phyloP scores from a whole-genome alignment of 2,113 vertebrate species.

The Barbus barbus region DNA sequence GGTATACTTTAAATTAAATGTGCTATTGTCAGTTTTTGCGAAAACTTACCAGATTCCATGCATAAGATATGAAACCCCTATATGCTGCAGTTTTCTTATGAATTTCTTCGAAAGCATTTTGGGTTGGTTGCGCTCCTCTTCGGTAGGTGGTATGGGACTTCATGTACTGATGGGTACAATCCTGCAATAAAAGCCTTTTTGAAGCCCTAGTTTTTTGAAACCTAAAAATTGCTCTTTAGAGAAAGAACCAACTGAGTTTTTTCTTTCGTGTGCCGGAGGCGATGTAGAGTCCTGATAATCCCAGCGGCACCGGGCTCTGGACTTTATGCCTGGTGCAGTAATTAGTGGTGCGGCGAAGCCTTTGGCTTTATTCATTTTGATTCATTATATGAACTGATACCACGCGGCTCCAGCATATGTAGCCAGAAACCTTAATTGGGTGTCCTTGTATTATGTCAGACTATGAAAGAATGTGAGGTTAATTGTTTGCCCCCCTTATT shows the following conservation, averaged over 20 bases:
- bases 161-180: not conserved
- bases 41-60: not conserved
- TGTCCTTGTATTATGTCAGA: constrained; percentile 67
- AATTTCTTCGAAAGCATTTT: constrained; percentile 14
- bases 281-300: constrained; percentile 20
- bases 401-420: constrained; percentile 54
- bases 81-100: constrained; percentile 10
- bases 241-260: not conserved
- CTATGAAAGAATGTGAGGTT: constrained; percentile 56
- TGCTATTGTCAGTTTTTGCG: not conserved
- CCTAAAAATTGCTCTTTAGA: constrained; percentile 31
- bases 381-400: constrained; percentile 55
- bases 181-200: constrained; percentile 6
- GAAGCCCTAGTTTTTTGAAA: constrained; percentile 2
- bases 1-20: not conserved
- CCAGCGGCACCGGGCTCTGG: not conserved
- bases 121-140: not conserved
- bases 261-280: constrained; percentile 11
- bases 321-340: constrained; percentile 26
- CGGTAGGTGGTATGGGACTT: not conserved
- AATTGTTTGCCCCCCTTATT: constrained; percentile 52
- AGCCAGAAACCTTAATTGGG: constrained; percentile 64
- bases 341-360: constrained; percentile 48
- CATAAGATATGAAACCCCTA: constrained; percentile 27
- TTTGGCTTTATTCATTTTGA: constrained; percentile 60